Evolutionary conservation across 1,140 invertebrate genomes (phyloP).

Genomic region (Pseudomyrmex gracilis): DNA sequence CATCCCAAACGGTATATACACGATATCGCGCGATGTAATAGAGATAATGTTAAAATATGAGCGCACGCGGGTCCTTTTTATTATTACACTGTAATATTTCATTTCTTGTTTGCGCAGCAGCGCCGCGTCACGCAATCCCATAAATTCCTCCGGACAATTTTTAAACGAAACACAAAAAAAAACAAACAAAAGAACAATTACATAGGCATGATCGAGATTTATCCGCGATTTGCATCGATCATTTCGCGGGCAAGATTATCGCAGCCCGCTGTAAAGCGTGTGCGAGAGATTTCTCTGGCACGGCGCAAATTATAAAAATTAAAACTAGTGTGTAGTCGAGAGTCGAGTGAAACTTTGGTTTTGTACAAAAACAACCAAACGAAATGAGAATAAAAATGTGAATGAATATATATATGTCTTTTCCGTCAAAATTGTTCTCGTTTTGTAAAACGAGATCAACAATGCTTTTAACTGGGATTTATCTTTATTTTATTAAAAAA

Average conservation of each 20-base stretch:
- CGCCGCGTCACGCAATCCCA: constrained; percentile 15
- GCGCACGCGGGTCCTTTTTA: background rate
- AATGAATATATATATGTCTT: background rate
- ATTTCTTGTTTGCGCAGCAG: constrained; percentile 23
- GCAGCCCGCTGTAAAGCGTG: background rate
- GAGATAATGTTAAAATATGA: constrained; percentile 12
- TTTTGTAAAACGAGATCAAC: background rate
- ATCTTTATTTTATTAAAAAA: background rate
- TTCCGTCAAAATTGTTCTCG: background rate
- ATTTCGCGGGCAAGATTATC: constrained; percentile 14
- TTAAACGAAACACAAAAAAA: background rate
- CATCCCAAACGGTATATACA: background rate
- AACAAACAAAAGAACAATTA: constrained; percentile 16
- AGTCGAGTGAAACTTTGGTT: too few species aligned
- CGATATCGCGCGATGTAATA: background rate
- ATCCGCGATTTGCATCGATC: background rate
- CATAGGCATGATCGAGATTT: background rate
- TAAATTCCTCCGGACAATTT: constrained; percentile 29
- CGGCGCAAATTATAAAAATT: background rate
- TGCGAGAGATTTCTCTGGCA: background rate
- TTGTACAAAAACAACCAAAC: too few species aligned
- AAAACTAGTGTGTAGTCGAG: background rate
- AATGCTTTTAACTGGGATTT: too few species aligned
- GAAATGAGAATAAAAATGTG: too few species aligned
- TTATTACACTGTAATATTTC: constrained; percentile 23